These are phyloP conservation scores for Cheirogaleus major DNA, from an alignment of 2,797 vertebrate species.

Conservation along the genomic window DNA sequence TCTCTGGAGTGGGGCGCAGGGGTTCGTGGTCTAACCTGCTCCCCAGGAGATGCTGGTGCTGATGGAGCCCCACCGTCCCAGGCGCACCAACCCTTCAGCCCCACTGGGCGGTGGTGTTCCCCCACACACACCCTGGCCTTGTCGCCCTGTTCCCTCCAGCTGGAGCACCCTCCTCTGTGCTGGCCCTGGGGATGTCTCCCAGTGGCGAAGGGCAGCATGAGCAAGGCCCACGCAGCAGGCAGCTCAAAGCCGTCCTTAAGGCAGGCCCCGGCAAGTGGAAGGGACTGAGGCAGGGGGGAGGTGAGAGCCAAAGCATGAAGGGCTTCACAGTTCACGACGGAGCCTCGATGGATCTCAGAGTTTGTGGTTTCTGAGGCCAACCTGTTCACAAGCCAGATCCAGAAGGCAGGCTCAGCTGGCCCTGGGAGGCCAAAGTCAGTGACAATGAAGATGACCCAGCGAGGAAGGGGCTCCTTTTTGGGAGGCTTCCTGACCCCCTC, in stretches of 20 bases:
- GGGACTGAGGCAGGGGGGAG: neutral
- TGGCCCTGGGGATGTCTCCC: neutral
- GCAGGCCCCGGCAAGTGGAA: neutral
- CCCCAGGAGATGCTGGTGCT: neutral
- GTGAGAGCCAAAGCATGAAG: neutral
- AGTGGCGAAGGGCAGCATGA: neutral
- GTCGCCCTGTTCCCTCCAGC: neutral
- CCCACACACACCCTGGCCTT: neutral
- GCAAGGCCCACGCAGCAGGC: neutral
- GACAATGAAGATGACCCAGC: neutral
- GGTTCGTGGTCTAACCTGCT: neutral
- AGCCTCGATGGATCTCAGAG: neutral
- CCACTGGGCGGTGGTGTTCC: neutral
- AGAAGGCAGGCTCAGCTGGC: neutral
- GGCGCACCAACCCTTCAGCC: neutral
- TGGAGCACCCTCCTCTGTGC: no score
- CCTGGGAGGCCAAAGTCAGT: neutral
- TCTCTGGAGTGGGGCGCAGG: neutral
- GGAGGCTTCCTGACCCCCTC: neutral
- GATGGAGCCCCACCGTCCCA: neutral
- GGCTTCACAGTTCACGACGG: neutral
- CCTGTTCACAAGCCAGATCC: neutral
- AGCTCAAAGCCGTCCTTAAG: neutral
- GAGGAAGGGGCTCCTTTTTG: neutral
- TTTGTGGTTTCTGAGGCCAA: neutral